These are phyloP conservation scores for Nasua narica DNA, from an alignment of 2,797 vertebrate species.

Conservation along the genomic window DNA sequence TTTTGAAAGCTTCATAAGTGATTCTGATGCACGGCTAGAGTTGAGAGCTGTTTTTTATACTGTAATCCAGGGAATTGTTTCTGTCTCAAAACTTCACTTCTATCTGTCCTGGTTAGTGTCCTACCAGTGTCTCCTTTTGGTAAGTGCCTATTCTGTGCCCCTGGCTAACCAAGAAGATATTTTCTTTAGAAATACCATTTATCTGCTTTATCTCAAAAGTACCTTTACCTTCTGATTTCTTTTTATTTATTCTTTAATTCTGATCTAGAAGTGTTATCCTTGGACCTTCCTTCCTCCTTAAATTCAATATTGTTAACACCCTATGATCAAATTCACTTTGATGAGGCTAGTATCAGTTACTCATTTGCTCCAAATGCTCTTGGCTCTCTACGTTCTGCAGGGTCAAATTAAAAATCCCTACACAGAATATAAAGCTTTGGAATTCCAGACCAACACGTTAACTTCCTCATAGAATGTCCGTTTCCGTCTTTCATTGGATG, in stretches of 20 bases:
- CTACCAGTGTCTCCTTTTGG: not conserved
- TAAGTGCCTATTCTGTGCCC: not conserved
- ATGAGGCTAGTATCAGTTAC: not conserved
- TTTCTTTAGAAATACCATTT: conserved; percentile 41
- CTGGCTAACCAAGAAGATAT: conserved; percentile 18
- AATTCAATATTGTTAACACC: not conserved
- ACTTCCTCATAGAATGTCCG: not conserved
- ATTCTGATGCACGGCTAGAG: conserved; percentile 10
- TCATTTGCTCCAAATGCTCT: not conserved
- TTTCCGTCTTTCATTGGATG: not conserved
- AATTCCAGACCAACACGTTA: not conserved
- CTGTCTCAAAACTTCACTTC: conserved; percentile 16
- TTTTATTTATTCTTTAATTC: conserved; percentile 38
- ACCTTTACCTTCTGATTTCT: conserved; percentile 1
- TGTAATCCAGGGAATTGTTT: conserved; percentile 50
- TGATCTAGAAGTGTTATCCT: not conserved
- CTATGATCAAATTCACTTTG: not conserved
- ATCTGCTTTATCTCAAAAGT: not conserved
- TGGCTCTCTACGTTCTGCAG: not conserved
- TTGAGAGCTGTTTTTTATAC: conserved; percentile 30
- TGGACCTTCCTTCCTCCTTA: not conserved
- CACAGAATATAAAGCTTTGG: not conserved
- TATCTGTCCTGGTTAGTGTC: conserved; percentile 56
- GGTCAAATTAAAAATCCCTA: not conserved
- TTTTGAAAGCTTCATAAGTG: conserved; percentile 38